Evolutionary conservation across 2,113 vertebrate species (phyloP).

Genomic region (Strix uralensis): DNA sequence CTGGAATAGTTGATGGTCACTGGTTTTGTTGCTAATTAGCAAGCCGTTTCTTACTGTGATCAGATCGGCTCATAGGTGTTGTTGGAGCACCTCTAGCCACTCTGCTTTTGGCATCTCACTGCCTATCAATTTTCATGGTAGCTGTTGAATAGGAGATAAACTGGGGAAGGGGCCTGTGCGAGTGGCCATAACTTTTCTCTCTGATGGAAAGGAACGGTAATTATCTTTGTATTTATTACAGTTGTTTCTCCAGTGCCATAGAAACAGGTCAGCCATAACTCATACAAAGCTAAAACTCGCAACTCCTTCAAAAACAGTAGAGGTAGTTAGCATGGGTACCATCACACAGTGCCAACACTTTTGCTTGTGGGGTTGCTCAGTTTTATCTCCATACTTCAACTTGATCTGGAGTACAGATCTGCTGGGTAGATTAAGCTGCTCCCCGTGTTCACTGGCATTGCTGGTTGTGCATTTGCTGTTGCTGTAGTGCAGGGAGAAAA

Average conservation of each 20-base stretch:
- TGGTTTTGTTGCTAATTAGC: not conserved
- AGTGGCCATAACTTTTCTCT: not conserved
- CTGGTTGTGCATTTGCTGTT: not conserved
- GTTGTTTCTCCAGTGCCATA: not conserved
- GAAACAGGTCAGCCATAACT: not conserved
- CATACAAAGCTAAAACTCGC: not conserved
- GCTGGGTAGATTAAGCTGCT: not conserved
- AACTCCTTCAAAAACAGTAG: not conserved
- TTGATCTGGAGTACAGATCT: not conserved
- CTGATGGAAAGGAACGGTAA: not conserved
- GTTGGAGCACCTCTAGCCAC: not conserved
- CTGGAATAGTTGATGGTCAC: not conserved
- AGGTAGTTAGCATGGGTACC: not conserved
- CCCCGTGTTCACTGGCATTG: not conserved
- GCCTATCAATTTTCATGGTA: not conserved
- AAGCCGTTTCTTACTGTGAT: not conserved
- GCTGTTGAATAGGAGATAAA: not conserved
- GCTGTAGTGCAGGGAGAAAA: not conserved
- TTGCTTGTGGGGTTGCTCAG: not conserved
- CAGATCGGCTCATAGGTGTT: not conserved
- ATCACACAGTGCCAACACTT: not conserved
- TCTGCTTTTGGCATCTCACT: not conserved
- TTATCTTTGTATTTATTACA: not conserved
- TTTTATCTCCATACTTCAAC: not conserved
- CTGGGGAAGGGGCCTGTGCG: not conserved